Evolutionary conservation across 1,140 invertebrate species (phyloP), one percentile per base, ranked within the genome.

Genomic region (Rhagoletis pomonella): DNA sequence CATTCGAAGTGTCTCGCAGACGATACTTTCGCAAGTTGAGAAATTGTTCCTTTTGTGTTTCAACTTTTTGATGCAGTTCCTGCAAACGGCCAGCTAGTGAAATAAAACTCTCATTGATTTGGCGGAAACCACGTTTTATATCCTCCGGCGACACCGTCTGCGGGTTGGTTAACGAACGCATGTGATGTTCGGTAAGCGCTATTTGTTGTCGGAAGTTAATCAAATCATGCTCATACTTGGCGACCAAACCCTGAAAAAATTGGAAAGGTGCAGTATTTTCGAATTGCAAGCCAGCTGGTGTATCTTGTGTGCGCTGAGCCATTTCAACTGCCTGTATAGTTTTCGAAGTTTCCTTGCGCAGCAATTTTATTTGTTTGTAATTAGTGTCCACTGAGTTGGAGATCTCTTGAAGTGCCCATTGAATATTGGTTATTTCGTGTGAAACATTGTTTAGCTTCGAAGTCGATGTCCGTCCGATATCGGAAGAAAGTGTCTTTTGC

Each of bases 41-140:
- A 91, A 97, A 98, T 81, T 97, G 96, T 88, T 97, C 96, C 93
- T 98, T 98, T 90, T 97, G 96, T 5, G 95, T 94, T 89, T 96
- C 95, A 0, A 95, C 95, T 87, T 95, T 95, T 89, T 96, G 94
- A 92, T 98, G 97, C 1, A 97, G 95, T 2, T 95, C 95, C 90
- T 98, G 97, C 39, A 98, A 91, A 86, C 96, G 95, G 0, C 97
- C 97, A 77, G 97, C 97, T 87, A 98, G 93, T 4, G 97, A 96
- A 29, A 98, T 95, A 88, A 98, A 96, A 4, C 96, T 96, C 91
- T 97, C 97, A 90, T 98, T 97, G 81, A 98, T 94, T 90, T 97
- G 96, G 81, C 95, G 95, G 90, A 98, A 95, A 19, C 97, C 96
- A 73, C 90, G 90, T 65, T 90, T 90, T 10, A 92, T 91, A 95